Evolutionary conservation across 2,113 vertebrate genomes (phyloP), one percentile per base, ranked within the genome.

Genomic region (Psittacara wagleri): DNA sequence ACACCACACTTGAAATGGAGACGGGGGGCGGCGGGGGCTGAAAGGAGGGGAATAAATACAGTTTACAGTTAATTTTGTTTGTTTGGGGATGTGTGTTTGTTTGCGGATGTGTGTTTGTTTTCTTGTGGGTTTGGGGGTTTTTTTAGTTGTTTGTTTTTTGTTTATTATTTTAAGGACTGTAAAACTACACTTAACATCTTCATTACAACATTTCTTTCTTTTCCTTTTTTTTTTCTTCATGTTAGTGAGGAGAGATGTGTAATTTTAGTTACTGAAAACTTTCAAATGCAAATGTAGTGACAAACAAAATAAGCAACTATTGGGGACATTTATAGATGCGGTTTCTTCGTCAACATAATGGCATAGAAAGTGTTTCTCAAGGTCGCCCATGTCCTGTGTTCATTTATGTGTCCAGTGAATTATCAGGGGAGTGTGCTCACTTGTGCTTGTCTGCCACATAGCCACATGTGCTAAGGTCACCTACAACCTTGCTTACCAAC

Each of bases 401-500:
- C 44, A 17, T 11, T 10, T 23, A 2, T 0, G 0, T 18, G 16
- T 19, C 2, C 20, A 20, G 29, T 4, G 37, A 27, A 5, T 2
- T 39, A n/a, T 4, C 28, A 13, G 22, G 39, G 23, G 14, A 10
- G 2, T 2, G 9, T 25, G 63, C 18, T 51, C 24, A 13, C 17
- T 33, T 10, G 19, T 44, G 57, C 31, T 39, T 0, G 0, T 20
- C 35, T 46, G 69, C 31, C 35, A 28, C 28, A 11, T 6, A 24
- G 39, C 44, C n/a, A 1, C 1, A 0, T 12, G 28, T 2, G 1
- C 14, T 10, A 12, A 44, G 11, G 52, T 22, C 76, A 10, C 46
- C 37, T 0, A 0, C 37, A 7, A 3, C 43, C 23, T 12, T 9
- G 11, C 29, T 69, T n/a, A 8, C 11, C 1, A 2, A 4, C 1